phyloP scores from a whole-genome alignment of 2,797 vertebrate genomes.

The Liasis olivaceus region DNA sequence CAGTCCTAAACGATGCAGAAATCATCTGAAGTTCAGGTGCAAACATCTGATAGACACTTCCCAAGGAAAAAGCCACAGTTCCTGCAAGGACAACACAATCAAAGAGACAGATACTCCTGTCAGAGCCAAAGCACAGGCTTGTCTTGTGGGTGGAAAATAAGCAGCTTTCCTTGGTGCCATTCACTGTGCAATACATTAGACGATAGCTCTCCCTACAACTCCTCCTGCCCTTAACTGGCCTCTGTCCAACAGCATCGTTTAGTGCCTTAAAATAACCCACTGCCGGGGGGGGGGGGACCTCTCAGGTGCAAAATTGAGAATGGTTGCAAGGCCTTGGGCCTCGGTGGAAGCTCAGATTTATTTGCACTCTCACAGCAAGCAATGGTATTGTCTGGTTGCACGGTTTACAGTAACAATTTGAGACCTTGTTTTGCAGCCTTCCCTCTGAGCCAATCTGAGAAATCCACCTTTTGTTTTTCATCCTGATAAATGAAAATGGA shows the following conservation, averaged over 20 bases:
- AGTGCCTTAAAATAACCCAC: conserved; percentile 6
- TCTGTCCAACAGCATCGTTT: neutral
- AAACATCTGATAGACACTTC: too few relatives aligned
- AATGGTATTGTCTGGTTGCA: too few relatives aligned
- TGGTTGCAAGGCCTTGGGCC: neutral
- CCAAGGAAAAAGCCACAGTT: neutral
- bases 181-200: neutral
- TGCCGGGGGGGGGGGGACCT: neutral
- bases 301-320: neutral
- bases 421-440: neutral
- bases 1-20: neutral
- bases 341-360: neutral
- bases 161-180: neutral
- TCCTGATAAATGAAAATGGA: neutral
- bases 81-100: neutral
- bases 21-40: neutral
- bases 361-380: neutral
- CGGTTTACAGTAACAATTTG: neutral
- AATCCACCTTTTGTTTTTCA: neutral
- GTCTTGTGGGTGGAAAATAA: neutral
- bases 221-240: conserved; percentile 9
- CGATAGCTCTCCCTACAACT: neutral
- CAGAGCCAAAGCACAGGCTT: neutral
- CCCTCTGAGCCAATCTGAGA: neutral
- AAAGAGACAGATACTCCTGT: neutral